These are phyloP conservation scores for Eidolon helvum DNA, from an alignment of 2,113 vertebrate species.

Conservation along the genomic window DNA sequence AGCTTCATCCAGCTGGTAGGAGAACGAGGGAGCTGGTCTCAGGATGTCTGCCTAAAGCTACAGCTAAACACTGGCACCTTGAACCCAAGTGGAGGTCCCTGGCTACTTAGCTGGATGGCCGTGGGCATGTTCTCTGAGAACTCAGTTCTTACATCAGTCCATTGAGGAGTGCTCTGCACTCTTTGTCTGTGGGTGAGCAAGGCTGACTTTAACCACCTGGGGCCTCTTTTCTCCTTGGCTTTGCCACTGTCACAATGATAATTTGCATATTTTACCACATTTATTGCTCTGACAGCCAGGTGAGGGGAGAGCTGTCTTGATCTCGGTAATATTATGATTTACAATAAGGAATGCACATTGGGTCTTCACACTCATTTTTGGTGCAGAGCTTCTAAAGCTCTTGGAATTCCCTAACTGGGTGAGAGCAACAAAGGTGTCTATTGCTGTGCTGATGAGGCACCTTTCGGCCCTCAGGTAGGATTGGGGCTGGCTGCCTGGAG, in stretches of 20 bases:
- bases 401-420: too few relatives aligned
- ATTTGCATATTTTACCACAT: not conserved
- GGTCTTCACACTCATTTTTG: not conserved
- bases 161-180: not conserved
- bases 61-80: not conserved
- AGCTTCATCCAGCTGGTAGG: not conserved
- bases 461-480: not conserved
- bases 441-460: not conserved
- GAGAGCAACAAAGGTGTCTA: not conserved
- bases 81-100: not conserved
- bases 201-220: not conserved
- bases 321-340: not conserved
- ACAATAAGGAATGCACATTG: not conserved
- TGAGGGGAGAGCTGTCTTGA: not conserved
- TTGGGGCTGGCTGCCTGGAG: not conserved
- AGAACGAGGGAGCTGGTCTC: not conserved
- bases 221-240: not conserved
- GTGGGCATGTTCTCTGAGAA: not conserved
- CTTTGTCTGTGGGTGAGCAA: too few relatives aligned
- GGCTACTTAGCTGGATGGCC: not conserved
- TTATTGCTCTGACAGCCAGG: fast-evolving
- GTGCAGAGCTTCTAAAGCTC: not conserved
- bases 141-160: too few relatives aligned
- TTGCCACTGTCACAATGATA: too few relatives aligned
- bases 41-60: not conserved